A percentile compares a stretch with the other conserved stretches of the same genome.
These are phyloP conservation scores for Pandemis heparana DNA, from an alignment of 2,888 invertebrate genomes.

Conservation along the genomic window DNA sequence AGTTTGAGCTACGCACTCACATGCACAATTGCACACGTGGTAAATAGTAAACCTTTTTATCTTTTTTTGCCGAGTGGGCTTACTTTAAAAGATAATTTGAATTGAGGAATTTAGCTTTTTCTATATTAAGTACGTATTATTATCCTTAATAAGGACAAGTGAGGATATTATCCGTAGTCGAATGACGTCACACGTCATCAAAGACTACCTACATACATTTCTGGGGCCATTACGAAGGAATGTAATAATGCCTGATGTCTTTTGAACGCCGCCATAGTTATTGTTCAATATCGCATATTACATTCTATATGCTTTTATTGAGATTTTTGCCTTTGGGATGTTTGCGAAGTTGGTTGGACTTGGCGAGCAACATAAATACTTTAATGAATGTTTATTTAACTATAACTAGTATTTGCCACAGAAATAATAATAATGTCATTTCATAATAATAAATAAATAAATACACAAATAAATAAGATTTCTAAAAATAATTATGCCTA, in stretches of 20 bases:
- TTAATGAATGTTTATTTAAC: background rate
- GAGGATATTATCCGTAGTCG: background rate
- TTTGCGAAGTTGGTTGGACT: background rate
- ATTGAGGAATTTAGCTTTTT: background rate
- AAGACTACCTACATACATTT: background rate
- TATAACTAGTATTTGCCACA: background rate
- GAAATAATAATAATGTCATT: too few relatives aligned
- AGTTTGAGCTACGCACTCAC: too few relatives aligned
- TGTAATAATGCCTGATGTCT: conserved; percentile 33
- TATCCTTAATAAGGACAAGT: background rate
- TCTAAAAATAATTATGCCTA: too few relatives aligned
- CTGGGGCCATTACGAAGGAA: conserved; percentile 25
- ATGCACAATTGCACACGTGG: too few relatives aligned
- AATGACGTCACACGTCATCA: conserved; percentile 18
- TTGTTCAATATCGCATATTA: conserved; percentile 27
- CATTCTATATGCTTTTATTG: conserved; percentile 37
- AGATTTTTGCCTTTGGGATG: conserved; percentile 18
- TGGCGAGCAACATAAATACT: background rate
- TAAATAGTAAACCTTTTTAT: too few relatives aligned
- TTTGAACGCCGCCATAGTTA: conserved; percentile 22
- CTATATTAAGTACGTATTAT: background rate
- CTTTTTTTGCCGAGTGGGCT: too few relatives aligned
- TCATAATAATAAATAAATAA: too few relatives aligned
- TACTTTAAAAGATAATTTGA: background rate
- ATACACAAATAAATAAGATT: too few relatives aligned